Base-by-base conservation (phyloP, 2,113 vertebrate genomes). In the Apus apus region DNA sequence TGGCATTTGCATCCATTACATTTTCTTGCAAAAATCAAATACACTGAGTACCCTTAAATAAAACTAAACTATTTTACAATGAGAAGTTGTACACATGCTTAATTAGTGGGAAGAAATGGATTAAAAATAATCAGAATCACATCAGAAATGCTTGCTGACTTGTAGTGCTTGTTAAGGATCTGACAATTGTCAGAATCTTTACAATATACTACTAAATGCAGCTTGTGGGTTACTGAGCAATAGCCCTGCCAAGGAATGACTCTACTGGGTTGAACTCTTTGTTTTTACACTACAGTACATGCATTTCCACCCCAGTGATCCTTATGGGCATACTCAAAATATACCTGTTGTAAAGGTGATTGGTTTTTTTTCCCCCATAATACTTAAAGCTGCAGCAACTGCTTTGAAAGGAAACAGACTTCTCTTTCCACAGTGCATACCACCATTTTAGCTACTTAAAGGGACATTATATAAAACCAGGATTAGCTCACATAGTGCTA, bases 271-370 rank as follows among this genome's bases (percentile, higher is more conserved):
- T 87, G 66, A 56, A 78, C 34, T 93, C 80, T 79, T 96, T 58
- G 89, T 80, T 84, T 88, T 91, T 92, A 83, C 81, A 97, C 96
- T 94, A 98, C 97, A 97, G 97, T 94, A 97, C 98, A 98, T 99
- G 98, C 98, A 98, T 98, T 98, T 98, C 98, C 98, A 98, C 89
- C 61, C 97, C 97, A 97, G 96, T 34, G 88, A 96, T 91, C 79
- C 56, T 62, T 50, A 43, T 1, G 73, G 68, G 76, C 48, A 43
- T 50, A 68, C 77, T 93, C 57, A 58, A 83, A 77, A 66, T 23
- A 36, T 4, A 81, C 58, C 91, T 78, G 61, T 26, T 79, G 74
- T 62, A 51, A 61, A 84, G 82, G 58, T n/a, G n/a, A n/a, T 51
- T 12, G 50, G 53, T 50, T 29, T 34, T 26, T 23, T 61, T 71